Percentiles rank a stretch among this genome's conserved stretches.
Evolutionary conservation across 2,888 invertebrate genomes (phyloP).

Genomic region (Cheilosia impressa): DNA sequence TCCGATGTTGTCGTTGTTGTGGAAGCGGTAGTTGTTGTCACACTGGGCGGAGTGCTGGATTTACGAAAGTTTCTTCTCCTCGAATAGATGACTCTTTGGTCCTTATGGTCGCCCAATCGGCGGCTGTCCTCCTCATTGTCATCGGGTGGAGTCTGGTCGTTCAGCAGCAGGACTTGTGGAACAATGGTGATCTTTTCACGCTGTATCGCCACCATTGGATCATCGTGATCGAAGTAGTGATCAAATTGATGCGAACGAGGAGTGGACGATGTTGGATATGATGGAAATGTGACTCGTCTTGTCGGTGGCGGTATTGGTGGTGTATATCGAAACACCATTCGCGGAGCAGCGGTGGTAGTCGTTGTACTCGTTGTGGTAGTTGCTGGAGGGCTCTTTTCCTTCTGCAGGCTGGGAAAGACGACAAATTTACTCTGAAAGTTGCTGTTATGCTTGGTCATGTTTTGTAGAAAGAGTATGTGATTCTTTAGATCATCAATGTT

Average conservation of each 20-base stretch:
- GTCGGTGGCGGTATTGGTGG: conserved; percentile 81
- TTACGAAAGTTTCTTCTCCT: conserved; percentile 69
- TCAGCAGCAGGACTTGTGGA: conserved; percentile 82
- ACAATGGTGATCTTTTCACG: conserved; percentile 80
- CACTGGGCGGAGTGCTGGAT: conserved; percentile 47
- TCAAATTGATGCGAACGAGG: conserved; percentile 75
- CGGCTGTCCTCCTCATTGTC: conserved; percentile 73
- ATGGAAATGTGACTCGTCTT: conserved; percentile 78
- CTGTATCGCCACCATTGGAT: conserved; percentile 76
- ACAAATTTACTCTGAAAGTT: conserved; percentile 83
- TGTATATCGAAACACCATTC: conserved; percentile 80
- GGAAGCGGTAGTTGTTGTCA: conserved; percentile 47
- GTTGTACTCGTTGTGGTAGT: conserved; percentile 61
- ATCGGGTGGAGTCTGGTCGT: conserved; percentile 80
- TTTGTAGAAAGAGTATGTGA: conserved; percentile 83
- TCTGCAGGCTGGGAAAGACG: conserved; percentile 83
- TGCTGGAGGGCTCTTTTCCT: conserved; percentile 77
- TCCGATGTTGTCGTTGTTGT: conserved; percentile 76
- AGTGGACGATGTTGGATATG: conserved; percentile 73
- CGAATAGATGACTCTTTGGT: conserved; percentile 56
- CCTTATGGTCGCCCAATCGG: conserved; percentile 65
- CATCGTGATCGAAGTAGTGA: conserved; percentile 79
- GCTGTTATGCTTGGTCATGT: conserved; percentile 82
- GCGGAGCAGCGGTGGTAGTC: conserved; percentile 77
- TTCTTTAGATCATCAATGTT: conserved; percentile 83